A percentile compares a stretch with the other conserved stretches of the same genome.
These are phyloP conservation scores for Solenopsis invicta DNA, from an alignment of 1,140 invertebrate species.

Conservation along the genomic window DNA sequence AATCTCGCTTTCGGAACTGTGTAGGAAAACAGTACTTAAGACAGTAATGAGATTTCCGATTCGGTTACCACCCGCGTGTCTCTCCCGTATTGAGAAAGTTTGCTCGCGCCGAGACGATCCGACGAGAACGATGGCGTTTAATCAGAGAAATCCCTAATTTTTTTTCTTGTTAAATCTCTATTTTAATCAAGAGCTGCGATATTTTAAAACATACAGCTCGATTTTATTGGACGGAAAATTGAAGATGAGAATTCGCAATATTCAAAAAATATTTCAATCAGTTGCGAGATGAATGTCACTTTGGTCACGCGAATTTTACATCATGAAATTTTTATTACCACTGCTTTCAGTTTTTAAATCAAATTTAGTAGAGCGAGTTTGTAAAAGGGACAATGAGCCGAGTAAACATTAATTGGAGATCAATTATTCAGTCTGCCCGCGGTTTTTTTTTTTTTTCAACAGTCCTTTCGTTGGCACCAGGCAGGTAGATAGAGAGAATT, in stretches of 20 bases:
- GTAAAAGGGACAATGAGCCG: background rate
- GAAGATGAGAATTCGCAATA: conserved; percentile 7
- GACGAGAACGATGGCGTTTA: background rate
- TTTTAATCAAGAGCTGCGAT: background rate
- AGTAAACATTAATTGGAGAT: conserved; percentile 4
- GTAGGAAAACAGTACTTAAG: conserved; percentile 31
- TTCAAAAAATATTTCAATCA: conserved; percentile 17
- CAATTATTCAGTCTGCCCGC: background rate
- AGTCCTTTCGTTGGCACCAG: background rate
- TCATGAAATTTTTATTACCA: background rate
- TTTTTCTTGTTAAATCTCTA: conserved; percentile 1
- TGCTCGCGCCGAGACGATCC: background rate
- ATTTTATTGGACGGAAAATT: background rate
- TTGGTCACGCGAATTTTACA: background rate
- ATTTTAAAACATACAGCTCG: background rate
- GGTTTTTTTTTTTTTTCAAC: background rate
- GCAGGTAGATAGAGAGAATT: conserved; percentile 41
- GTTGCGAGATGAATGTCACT: background rate
- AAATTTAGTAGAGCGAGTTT: background rate
- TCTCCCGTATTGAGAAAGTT: conserved; percentile 44
- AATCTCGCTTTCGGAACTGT: conserved; percentile 18
- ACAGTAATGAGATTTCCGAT: conserved; percentile 49
- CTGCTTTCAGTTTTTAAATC: background rate
- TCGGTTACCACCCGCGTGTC: background rate
- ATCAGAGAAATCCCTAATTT: background rate